A percentile compares a stretch with the other conserved stretches of the same genome.
These are phyloP conservation scores for Semaprochilodus insignis DNA, from an alignment of 2,797 vertebrate genomes.

Conservation along the genomic window DNA sequence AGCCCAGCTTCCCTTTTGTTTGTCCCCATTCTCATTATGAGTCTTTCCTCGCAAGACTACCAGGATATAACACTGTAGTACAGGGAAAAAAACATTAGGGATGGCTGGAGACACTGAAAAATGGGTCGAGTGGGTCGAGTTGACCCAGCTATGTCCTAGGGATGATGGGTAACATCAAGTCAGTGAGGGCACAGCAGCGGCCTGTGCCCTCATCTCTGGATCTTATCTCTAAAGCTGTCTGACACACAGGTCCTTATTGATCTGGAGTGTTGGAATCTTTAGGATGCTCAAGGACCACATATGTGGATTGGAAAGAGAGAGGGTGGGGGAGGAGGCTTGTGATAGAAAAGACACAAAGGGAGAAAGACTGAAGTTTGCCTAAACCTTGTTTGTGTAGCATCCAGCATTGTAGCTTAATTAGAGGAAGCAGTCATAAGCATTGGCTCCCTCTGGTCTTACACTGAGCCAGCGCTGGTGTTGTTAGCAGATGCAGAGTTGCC, in stretches of 20 bases:
- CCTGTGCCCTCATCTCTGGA: conserved; percentile 49
- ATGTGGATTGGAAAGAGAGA: conserved; percentile 15
- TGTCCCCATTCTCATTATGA: neutral
- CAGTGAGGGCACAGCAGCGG: conserved; percentile 29
- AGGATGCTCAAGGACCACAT: conserved; percentile 51
- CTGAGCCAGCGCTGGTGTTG: neutral
- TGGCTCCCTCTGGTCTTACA: neutral
- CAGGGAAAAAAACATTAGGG: neutral
- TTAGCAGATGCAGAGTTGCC: neutral
- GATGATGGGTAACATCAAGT: conserved; percentile 53
- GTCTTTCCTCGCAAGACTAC: neutral
- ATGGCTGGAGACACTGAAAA: conserved; percentile 25
- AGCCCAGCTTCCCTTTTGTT: neutral
- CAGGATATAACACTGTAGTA: neutral
- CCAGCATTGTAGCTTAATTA: conserved; percentile 2
- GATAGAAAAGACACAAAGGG: neutral
- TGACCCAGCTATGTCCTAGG: conserved; percentile 47
- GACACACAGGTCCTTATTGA: conserved; percentile 52
- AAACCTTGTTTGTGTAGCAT: neutral
- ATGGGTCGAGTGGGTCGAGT: conserved; percentile 33
- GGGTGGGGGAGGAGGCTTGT: neutral
- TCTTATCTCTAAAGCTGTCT: conserved; percentile 56
- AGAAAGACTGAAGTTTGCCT: neutral
- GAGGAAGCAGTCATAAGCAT: neutral
- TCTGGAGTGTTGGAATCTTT: conserved; percentile 45